These are phyloP conservation scores for Anthophora plumipes DNA, from an alignment of 2,888 invertebrate species.

Conservation along the genomic window DNA sequence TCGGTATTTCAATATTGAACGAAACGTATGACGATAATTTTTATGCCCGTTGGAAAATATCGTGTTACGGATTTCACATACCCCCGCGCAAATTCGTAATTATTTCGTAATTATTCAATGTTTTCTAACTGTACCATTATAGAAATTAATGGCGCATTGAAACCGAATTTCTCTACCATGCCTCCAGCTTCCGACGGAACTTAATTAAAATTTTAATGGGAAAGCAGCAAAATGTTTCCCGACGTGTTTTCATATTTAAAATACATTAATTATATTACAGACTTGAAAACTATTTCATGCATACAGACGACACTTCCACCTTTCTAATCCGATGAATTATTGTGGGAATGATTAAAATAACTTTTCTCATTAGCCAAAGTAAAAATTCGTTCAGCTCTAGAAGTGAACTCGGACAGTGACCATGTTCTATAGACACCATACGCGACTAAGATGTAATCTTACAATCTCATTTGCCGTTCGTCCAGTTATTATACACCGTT, in stretches of 20 bases:
- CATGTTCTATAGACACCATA: not conserved
- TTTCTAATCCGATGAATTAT: not conserved
- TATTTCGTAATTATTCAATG: not conserved
- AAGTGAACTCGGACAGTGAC: no score
- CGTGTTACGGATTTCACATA: no score
- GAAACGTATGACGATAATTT: no score
- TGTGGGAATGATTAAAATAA: no score
- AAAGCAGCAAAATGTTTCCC: not conserved
- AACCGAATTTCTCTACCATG: not conserved
- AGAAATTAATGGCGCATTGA: not conserved
- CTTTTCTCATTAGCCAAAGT: not conserved
- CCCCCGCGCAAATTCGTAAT: not conserved
- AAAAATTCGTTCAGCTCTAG: not conserved
- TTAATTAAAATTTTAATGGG: conserved; percentile 15
- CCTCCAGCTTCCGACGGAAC: not conserved
- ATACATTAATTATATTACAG: conserved; percentile 1
- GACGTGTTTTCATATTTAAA: not conserved
- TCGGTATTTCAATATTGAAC: no score
- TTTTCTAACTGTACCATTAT: not conserved
- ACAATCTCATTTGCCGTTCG: conserved; percentile 10
- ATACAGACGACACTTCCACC: not conserved
- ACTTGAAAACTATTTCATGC: not conserved
- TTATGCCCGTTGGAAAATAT: no score
- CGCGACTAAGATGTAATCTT: conserved; percentile 4
- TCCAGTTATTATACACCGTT: conserved; percentile 32